These are phyloP conservation scores for Synanthedon myopaeformis DNA, from an alignment of 2,888 invertebrate genomes.

Conservation along the genomic window DNA sequence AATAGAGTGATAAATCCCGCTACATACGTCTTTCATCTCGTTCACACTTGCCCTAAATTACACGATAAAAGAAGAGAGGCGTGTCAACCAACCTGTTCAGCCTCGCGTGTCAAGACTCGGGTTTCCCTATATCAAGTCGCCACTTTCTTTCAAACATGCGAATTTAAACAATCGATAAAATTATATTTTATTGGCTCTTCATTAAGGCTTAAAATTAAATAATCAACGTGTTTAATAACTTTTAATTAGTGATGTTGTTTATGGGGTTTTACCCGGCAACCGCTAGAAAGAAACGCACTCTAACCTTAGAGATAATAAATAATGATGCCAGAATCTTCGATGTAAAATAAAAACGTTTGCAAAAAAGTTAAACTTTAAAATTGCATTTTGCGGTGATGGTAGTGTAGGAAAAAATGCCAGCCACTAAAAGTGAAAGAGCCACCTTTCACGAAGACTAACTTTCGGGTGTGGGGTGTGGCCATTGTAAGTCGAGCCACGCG, in stretches of 20 bases:
- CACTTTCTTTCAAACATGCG: conserved; percentile 37
- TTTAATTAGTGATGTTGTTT: neutral
- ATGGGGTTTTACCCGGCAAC: conserved; percentile 2
- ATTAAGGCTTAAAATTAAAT: conserved; percentile 1
- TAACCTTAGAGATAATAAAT: too few relatives aligned
- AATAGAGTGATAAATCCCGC: conserved; percentile 55
- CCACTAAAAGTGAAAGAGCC: neutral
- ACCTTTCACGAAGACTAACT: neutral
- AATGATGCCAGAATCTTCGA: neutral
- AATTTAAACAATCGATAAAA: conserved; percentile 10
- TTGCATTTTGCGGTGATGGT: neutral
- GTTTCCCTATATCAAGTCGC: conserved; percentile 19
- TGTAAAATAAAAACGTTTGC: neutral
- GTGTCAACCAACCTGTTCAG: conserved; percentile 27
- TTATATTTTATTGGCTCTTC: neutral
- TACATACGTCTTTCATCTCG: conserved; percentile 23
- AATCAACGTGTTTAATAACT: conserved; percentile 1
- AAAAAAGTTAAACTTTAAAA: neutral
- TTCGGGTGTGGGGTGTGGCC: neutral
- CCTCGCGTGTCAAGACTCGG: conserved; percentile 33
- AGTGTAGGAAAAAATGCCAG: neutral
- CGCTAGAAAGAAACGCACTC: too few relatives aligned
- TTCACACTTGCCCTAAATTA: conserved; percentile 12
- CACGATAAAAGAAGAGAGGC: conserved; percentile 18
- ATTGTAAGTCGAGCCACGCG: neutral